Conservation (phyloP, 2,888 invertebrate genomes). For the Drosophila nr. perissopoda region DNA sequence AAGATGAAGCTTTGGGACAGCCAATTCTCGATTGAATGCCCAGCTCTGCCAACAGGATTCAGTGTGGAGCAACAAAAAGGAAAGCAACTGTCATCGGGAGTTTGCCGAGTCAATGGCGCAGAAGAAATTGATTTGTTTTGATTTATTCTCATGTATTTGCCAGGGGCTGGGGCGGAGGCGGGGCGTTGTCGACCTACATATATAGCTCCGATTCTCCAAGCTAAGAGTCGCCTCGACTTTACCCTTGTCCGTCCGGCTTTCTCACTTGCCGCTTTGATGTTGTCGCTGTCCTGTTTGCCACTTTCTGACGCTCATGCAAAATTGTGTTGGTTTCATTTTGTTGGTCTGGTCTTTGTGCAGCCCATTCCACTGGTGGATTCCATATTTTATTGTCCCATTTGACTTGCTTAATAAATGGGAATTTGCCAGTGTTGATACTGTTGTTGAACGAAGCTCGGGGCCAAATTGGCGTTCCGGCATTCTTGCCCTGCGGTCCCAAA, state of each 20-base stretch:
- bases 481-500: conserved; percentile 39
- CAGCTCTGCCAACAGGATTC: conserved; percentile 12
- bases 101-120: conserved; percentile 66
- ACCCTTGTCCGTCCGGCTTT: conserved; percentile 1
- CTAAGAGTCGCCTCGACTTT: not conserved
- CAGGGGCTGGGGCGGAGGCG: not conserved
- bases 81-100: conserved; percentile 63
- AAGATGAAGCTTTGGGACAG: conserved; percentile 28
- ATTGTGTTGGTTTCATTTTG: conserved; percentile 43
- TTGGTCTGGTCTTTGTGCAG: conserved; percentile 33
- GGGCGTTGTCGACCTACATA: not conserved
- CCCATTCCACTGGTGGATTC: conserved; percentile 18
- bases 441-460: conserved; percentile 12
- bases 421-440: conserved; percentile 48
- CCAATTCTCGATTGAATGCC: conserved; percentile 41
- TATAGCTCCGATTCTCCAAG: conserved; percentile 1
- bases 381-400: conserved; percentile 71
- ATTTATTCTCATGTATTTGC: conserved; percentile 59
- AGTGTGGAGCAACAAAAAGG: conserved; percentile 12
- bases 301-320: conserved; percentile 53
- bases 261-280: conserved; percentile 47
- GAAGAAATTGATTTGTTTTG: conserved; percentile 78
- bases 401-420: conserved; percentile 67
- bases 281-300: conserved; percentile 18
- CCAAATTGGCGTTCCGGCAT: conserved; percentile 35